Base-by-base conservation (phyloP, 2,888 invertebrate genomes). In the Caenorhabditis macrosperma region DNA sequence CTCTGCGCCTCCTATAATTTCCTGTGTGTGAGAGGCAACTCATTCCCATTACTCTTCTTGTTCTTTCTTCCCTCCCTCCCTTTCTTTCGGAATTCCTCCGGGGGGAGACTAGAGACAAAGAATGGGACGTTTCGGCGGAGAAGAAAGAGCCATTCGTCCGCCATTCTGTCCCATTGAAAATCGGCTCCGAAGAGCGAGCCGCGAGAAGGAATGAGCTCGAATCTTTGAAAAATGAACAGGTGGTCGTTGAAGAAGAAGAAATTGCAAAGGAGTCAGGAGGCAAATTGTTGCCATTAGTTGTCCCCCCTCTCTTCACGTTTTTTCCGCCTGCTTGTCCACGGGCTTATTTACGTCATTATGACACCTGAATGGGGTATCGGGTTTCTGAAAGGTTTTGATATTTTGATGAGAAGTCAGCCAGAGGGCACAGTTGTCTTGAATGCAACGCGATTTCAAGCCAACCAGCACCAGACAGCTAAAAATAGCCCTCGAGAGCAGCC, bases 141-240 rank as follows among this genome's bases (percentile, higher is more conserved):
- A 44, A n/a, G n/a, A 44, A 44, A 44, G 44, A 4, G 44, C 10
- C 44, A 33, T 33, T 33, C n/a, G n/a, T n/a, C n/a, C 33, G 33
- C 44, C 10, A n/a, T n/a, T 44, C 44, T 44, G 6, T 44, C n/a
- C n/a, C 44, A n/a, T n/a, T n/a, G n/a, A n/a, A 2, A 38, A 12
- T 46, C 46, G 24, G 24, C 48, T 6, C 48, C 24, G 3, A 3
- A 7, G 26, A 17, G 54, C 26, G 38, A 64, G 33, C 22, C 22
- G 26, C 26, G 35, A 50, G 52, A 64, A 63, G 48, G 24, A 41
- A 9, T 48, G 38, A 57, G 38, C 10, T 33, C 22, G 20, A 44
- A 41, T 54, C 60, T 69, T 69, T 17, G 50, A 71, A 71, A 60
- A 63, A 33, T 44, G 71, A 71, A 71, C 71, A 71, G 71, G 72